phyloP scores from a whole-genome alignment of 1,140 invertebrate genomes.

The Drosophila simulans region DNA sequence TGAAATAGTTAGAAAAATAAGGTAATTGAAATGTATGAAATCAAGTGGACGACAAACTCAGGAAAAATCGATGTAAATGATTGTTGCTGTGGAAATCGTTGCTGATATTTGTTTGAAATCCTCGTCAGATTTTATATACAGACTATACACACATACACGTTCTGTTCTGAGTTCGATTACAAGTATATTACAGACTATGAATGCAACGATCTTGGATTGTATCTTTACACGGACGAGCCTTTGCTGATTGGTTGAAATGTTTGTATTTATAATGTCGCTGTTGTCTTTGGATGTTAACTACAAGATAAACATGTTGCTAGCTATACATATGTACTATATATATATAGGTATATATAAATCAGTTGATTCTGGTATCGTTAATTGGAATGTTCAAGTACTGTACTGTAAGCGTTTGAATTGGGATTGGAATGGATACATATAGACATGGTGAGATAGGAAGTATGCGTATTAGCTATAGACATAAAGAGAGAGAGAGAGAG shows the following conservation, averaged over 20 bases:
- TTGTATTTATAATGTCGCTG: constrained; percentile 45
- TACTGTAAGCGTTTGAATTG: constrained; percentile 70
- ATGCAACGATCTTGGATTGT: constrained; percentile 22
- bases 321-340: constrained; percentile 74
- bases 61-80: constrained; percentile 39
- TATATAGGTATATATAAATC: constrained; percentile 63
- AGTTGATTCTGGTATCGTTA: constrained; percentile 32
- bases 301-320: constrained; percentile 81
- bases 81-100: constrained; percentile 52
- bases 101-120: constrained; percentile 36
- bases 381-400: constrained; percentile 62
- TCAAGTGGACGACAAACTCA: constrained; percentile 23
- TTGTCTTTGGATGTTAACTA: constrained; percentile 62
- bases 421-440: constrained; percentile 30
- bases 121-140: constrained; percentile 34
- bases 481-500: constrained; percentile 38
- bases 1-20: constrained; percentile 4
- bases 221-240: constrained; percentile 52
- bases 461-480: constrained; percentile 27
- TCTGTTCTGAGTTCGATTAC: not conserved
- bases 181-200: constrained; percentile 23
- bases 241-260: constrained; percentile 30
- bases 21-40: constrained; percentile 7
- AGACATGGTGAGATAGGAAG: constrained; percentile 31
- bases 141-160: constrained; percentile 39